These are phyloP conservation scores for Mesoligia furuncula DNA, from an alignment of 2,888 invertebrate species.

Conservation along the genomic window DNA sequence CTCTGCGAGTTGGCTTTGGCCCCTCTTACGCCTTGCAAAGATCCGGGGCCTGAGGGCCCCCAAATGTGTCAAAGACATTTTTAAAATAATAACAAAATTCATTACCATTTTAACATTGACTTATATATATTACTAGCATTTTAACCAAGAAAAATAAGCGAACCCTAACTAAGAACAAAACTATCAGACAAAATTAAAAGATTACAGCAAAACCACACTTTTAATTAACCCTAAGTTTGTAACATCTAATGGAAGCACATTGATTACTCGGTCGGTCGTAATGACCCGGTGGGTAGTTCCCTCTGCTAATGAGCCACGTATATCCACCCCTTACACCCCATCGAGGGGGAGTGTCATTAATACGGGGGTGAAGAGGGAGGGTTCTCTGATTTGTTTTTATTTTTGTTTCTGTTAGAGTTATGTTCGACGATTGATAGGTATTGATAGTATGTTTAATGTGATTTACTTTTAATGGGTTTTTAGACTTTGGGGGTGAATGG, in stretches of 20 bases:
- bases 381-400: constrained; percentile 66
- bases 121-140: no score
- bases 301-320: constrained; percentile 78
- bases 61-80: no score
- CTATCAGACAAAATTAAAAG: constrained; percentile 23
- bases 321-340: constrained; percentile 60
- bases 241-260: constrained; percentile 84
- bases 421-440: constrained; percentile 34
- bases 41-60: no score
- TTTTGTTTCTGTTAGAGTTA: constrained; percentile 57
- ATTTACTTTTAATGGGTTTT: constrained; percentile 35
- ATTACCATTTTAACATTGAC: not conserved
- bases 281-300: constrained; percentile 74
- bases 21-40: no score
- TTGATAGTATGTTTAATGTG: constrained; percentile 25
- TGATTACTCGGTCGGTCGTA: constrained; percentile 76
- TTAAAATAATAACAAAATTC: not conserved
- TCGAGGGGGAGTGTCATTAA: constrained; percentile 69
- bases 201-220: constrained; percentile 55
- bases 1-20: no score
- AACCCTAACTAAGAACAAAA: not conserved
- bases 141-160: not conserved
- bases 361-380: constrained; percentile 64
- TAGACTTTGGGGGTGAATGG: not conserved
- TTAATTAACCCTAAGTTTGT: constrained; percentile 75